Base-by-base conservation (phyloP, 2,797 vertebrate species). In the Mormyrus hasselquistii region DNA sequence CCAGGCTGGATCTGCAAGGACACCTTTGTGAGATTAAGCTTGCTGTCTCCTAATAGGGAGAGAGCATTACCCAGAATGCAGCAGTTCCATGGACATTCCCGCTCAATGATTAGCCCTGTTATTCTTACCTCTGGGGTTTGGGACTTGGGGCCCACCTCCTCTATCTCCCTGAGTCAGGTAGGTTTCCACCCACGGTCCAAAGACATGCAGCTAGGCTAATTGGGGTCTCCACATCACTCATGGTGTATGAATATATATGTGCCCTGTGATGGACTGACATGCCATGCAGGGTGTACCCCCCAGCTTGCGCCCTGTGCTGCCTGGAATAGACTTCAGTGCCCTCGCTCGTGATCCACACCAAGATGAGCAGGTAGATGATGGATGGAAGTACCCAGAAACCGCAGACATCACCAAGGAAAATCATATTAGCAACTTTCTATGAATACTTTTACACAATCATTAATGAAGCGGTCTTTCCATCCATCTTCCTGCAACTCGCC, bases 361-460 rank as follows among this genome's bases (percentile, higher is more conserved):
- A 73, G 65, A 73, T 73, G 65, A 73, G 65, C 65, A 73, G 65
- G 5, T 73, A 73, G 1, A 73, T 73, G 65, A 73, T 73, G 65
- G 65, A 73, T 73, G 29, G 25, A 12, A 8, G 55, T 8, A 47
- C n/a, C 55, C 55, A 25, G 38, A 19, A 87, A 41, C n/a, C 44
- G 53, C 34, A 62, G 41, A 52, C 55, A 52, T 62, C 86, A 22
- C 41, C 53, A 85, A 85, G 44, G 73, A 85, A 49, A 52, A 85
- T 85, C n/a, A 29, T 2, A 85, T 47, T 49, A 22, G 25, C 52
- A 86, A 53, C 19, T 85, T 29, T 29, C 47, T 25, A 29, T 85
- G 44, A 85, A 52, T 85, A 85, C 82, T 85, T 52, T 52, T 85
- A 52, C 82, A 85, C 49, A 49, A 29, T 49, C 41, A 85, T 85